Base-by-base conservation (phyloP, 1,140 invertebrate genomes). In the Thrips palmi region DNA sequence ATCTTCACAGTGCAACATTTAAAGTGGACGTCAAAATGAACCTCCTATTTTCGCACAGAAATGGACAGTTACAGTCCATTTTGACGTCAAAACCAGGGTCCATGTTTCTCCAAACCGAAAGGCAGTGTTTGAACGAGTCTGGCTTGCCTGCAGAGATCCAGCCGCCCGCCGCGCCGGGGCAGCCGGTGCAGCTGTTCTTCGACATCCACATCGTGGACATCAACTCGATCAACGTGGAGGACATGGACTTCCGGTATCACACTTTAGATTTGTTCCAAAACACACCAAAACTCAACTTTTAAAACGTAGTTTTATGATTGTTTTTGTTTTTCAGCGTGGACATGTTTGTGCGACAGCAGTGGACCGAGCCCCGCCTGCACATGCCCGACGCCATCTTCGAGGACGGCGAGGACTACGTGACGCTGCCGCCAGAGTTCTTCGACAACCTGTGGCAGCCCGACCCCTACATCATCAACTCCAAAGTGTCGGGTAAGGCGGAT, bases 231-330 rank as follows among this genome's bases (percentile, higher is more conserved):
- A 84, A 82, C 48, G 78, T 82, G 29, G 78, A 81, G 58, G 77
- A 84, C 48, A 82, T 82, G 78, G 79, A 82, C 55, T 83, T 82
- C 61, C 68, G 77, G 77, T 80, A 58, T n/a, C n/a, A n/a, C n/a
- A n/a, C n/a, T n/a, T n/a, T n/a, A n/a, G n/a, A 15, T 34, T 31
- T 29, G 15, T 18, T 31, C 4, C 14, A 39, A 40, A 46, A 39
- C 17, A 27, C 8, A n/a, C n/a, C n/a, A n/a, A n/a, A n/a, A n/a
- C n/a, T n/a, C n/a, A n/a, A n/a, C n/a, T n/a, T n/a, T 28, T 29
- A 34, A 33, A 33, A 30, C 33, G 21, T 18, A 18, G 27, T 28
- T n/a, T 22, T 31, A 15, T 33, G 33, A 2, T 37, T 41, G 33
- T 33, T 44, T 48, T 40, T 52, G n/a, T n/a, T n/a, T n/a, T n/a